A percentile compares a stretch with the other conserved stretches of the same genome.
phyloP scores from a whole-genome alignment of 2,888 invertebrate genomes.

The Marronus borbonicus region DNA sequence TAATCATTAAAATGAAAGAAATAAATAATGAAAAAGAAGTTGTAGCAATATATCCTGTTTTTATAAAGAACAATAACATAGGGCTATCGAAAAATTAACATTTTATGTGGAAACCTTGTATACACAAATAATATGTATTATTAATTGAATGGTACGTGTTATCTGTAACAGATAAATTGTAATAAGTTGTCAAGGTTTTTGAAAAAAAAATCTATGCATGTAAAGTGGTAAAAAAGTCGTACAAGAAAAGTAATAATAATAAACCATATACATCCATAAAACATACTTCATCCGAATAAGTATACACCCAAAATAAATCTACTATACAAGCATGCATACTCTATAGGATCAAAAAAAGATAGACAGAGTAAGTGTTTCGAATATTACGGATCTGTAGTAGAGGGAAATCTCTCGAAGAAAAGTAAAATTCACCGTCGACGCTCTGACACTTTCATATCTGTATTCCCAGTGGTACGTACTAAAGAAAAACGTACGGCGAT shows the following conservation, averaged over 20 bases:
- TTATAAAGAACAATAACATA: background rate
- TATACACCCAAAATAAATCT: slow-evolving; percentile 29
- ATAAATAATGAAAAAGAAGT: background rate
- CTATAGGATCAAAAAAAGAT: slow-evolving; percentile 40
- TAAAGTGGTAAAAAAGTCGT: background rate
- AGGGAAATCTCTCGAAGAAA: slow-evolving; percentile 3
- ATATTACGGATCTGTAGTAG: background rate
- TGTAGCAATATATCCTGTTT: background rate
- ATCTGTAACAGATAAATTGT: slow-evolving; percentile 15
- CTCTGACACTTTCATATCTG: slow-evolving; percentile 36
- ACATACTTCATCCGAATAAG: background rate
- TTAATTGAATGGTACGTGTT: slow-evolving; percentile 10
- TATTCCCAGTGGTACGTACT: slow-evolving; percentile 17
- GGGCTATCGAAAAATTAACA: slow-evolving; percentile 5
- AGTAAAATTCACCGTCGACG: slow-evolving; percentile 1
- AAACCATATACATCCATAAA: slow-evolving; percentile 16
- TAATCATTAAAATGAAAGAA: too few relatives aligned
- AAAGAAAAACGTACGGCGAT: slow-evolving; percentile 24
- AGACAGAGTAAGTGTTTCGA: slow-evolving; percentile 44
- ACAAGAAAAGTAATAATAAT: slow-evolving; percentile 16
- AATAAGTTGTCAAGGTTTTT: slow-evolving; percentile 15
- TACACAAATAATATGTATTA: slow-evolving; percentile 16
- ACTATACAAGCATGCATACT: slow-evolving; percentile 41
- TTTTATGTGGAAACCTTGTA: background rate
- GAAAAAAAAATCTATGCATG: slow-evolving; percentile 23